Conservation (phyloP, 2,888 invertebrate genomes). For the Pyralis farinalis region DNA sequence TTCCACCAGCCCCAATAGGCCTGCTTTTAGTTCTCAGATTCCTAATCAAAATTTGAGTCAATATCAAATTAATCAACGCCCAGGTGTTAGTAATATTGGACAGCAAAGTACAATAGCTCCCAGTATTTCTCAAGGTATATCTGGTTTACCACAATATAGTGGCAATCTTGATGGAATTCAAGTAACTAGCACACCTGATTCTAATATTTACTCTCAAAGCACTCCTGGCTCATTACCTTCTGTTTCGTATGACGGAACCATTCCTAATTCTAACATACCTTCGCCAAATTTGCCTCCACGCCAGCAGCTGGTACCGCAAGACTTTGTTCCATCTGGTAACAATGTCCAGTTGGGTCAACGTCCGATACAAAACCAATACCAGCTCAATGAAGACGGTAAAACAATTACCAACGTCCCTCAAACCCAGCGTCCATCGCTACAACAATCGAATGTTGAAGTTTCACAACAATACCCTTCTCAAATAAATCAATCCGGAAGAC, state of each 20-base stretch:
- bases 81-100: constrained; percentile 5
- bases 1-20: background rate
- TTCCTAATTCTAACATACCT: background rate
- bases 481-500: background rate
- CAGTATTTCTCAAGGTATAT: background rate
- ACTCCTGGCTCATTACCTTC: background rate
- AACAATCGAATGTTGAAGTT: no score
- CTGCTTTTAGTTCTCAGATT: constrained; percentile 1
- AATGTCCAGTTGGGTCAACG: background rate
- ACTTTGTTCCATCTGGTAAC: background rate
- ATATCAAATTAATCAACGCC: constrained; percentile 2
- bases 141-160: constrained; percentile 2
- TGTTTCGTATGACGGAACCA: background rate
- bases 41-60: constrained; percentile 1
- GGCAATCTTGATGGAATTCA: background rate
- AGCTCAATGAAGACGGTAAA: background rate
- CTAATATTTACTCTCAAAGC: background rate
- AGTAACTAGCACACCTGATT: background rate
- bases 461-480: constrained; percentile 3
- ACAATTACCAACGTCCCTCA: background rate
- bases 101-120: constrained; percentile 6
- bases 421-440: background rate
- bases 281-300: background rate
- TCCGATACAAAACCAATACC: constrained; percentile 1
- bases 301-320: background rate